Conservation (phyloP, 2,888 invertebrate species). For the Campoplex nolae region DNA sequence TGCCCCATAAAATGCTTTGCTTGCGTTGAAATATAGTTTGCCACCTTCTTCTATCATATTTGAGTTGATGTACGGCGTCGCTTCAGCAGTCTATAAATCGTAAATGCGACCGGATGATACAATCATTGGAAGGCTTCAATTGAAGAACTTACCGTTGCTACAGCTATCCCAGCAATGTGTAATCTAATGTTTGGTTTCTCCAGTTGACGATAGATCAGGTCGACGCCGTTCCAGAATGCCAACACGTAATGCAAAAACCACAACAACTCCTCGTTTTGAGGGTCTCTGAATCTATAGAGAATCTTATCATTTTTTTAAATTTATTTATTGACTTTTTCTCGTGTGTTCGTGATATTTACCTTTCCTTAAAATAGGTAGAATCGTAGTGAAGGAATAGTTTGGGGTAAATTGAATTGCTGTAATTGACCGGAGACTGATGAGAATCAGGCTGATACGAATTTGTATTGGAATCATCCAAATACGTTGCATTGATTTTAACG, state of each 20-base stretch:
- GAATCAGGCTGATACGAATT: too few relatives aligned
- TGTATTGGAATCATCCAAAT: neutral
- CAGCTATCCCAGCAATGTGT: neutral
- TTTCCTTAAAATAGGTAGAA: neutral
- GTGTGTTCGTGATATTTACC: neutral
- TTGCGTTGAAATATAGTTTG: too few relatives aligned
- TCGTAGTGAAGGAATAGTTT: neutral
- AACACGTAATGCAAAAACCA: conserved; percentile 1
- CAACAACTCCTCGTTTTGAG: neutral
- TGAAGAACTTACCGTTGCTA: neutral
- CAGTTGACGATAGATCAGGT: neutral
- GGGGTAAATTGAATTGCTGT: neutral
- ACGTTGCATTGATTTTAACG: neutral
- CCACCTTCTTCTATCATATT: too few relatives aligned
- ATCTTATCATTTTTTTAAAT: neutral
- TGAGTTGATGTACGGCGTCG: too few relatives aligned
- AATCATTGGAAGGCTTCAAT: neutral
- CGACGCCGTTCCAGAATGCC: conserved; percentile 6
- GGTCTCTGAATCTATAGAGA: neutral
- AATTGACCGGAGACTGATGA: neutral
- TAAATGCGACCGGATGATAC: neutral
- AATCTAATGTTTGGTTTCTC: neutral
- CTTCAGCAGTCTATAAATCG: too few relatives aligned
- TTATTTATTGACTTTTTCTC: neutral
- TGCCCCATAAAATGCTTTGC: neutral